These are phyloP conservation scores for Rhinoraja longicauda DNA, from an alignment of 2,797 vertebrate genomes.

Conservation along the genomic window DNA sequence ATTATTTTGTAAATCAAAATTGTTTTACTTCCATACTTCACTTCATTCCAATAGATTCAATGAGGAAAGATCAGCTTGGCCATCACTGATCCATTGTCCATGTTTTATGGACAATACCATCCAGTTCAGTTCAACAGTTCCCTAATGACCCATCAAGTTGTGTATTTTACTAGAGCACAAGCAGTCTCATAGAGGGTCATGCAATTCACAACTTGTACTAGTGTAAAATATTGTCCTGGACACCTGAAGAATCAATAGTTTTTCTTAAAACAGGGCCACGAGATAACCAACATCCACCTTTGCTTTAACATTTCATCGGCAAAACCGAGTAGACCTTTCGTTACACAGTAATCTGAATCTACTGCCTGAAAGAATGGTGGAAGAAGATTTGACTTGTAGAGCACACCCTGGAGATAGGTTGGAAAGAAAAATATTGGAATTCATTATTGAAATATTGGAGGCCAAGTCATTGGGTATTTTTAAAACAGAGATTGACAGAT, in stretches of 20 bases:
- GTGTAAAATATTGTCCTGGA: not conserved
- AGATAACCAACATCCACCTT: not conserved
- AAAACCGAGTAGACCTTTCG: not conserved
- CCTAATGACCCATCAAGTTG: too few relatives aligned
- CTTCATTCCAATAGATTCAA: not conserved
- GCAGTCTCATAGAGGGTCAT: not conserved
- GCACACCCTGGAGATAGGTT: not conserved
- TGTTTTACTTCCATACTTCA: not conserved
- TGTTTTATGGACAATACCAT: not conserved
- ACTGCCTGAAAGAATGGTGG: not conserved
- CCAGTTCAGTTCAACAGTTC: not conserved
- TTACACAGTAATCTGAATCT: not conserved
- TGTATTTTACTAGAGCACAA: not conserved
- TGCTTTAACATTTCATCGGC: not conserved
- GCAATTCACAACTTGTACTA: not conserved
- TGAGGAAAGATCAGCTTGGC: not conserved
- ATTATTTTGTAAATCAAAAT: not conserved
- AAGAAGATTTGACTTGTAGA: not conserved
- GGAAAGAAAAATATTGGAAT: not conserved
- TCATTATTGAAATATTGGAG: too few relatives aligned
- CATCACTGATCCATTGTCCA: not conserved
- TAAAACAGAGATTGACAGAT: too few relatives aligned
- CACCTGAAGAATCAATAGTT: not conserved
- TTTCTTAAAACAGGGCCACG: not conserved
- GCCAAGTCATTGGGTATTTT: too few relatives aligned